Evolutionary conservation across 2,113 vertebrate species (phyloP).

Genomic region (Proteles cristata): DNA sequence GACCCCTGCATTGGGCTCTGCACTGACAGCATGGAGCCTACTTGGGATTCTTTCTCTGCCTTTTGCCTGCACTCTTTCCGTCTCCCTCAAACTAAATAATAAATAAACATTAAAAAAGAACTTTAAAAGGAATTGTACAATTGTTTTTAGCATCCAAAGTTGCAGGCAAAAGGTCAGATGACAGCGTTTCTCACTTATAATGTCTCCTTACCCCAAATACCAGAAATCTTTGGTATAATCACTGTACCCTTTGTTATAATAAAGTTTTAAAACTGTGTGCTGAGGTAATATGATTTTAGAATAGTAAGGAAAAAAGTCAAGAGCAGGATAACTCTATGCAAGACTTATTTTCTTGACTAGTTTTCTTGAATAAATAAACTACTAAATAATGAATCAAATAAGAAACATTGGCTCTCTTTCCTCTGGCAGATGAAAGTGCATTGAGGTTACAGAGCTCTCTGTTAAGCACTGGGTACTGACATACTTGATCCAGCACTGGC

Average conservation of each 20-base stretch:
- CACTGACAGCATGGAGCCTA: too few species aligned
- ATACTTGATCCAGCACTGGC: not conserved
- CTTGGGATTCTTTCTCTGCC: too few species aligned
- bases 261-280: not conserved
- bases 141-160: not conserved
- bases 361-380: conserved; percentile 25
- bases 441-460: not conserved
- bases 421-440: conserved; percentile 51
- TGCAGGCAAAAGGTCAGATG: not conserved
- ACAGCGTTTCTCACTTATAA: not conserved
- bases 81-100: too few species aligned
- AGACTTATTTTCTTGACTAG: not conserved
- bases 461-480: not conserved
- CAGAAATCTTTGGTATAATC: not conserved
- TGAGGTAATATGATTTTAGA: not conserved
- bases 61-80: too few species aligned
- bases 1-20: too few species aligned
- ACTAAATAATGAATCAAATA: conserved; percentile 72
- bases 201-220: not conserved
- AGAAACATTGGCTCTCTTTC: not conserved
- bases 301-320: not conserved
- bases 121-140: not conserved
- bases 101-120: not conserved
- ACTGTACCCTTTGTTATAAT: not conserved
- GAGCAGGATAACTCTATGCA: not conserved